Conservation (phyloP, 2,113 vertebrate genomes). For the Mesitornis unicolor region DNA sequence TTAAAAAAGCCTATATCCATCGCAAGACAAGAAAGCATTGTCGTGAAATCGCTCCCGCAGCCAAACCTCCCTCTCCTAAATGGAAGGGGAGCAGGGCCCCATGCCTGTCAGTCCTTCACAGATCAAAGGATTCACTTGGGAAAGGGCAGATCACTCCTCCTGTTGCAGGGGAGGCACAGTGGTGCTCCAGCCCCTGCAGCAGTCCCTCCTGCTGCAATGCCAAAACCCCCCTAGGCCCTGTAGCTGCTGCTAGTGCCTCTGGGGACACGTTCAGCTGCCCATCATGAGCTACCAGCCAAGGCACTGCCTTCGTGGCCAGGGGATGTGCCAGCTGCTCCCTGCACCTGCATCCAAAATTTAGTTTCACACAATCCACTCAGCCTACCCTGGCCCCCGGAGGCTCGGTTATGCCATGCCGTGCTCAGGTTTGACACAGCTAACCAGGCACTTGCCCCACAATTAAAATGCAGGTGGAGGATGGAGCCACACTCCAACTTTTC, state of each 20-base stretch:
- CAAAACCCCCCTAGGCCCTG: neutral
- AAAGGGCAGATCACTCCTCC: neutral
- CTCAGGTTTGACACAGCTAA: neutral
- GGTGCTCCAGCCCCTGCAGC: neutral
- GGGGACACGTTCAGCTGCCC: neutral
- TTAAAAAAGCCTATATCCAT: neutral
- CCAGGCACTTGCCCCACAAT: neutral
- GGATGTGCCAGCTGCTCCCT: neutral
- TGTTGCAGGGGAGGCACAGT: neutral
- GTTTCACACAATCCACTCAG: neutral
- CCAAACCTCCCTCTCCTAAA: neutral
- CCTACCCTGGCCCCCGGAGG: neutral
- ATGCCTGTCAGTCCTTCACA: neutral
- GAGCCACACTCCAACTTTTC: neutral
- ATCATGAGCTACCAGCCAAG: neutral
- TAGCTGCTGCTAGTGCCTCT: neutral
- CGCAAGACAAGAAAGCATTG: neutral
- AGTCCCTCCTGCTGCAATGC: accelerated
- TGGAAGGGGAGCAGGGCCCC: neutral
- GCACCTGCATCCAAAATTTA: neutral
- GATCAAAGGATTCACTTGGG: neutral
- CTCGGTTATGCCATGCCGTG: accelerated
- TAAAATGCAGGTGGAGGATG: neutral
- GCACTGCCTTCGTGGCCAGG: accelerated
- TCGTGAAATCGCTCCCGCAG: neutral